Evolutionary conservation across 2,113 vertebrate genomes (phyloP), one percentile per base, ranked within the genome.

Genomic region (Prinia subflava): DNA sequence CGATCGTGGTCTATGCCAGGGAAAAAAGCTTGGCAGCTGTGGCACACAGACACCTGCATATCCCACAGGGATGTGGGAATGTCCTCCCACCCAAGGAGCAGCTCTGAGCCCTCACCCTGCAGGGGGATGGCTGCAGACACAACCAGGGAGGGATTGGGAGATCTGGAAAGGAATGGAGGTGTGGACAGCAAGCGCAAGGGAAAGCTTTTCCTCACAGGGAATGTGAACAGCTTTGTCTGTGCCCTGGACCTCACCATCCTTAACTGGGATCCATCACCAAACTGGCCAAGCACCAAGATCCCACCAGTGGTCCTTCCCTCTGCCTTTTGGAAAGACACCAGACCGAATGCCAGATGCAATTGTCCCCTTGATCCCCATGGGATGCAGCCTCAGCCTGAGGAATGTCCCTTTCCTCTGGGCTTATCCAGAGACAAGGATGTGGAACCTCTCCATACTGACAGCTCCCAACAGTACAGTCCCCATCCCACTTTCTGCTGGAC

Each of bases 131-230:
- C 42, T 24, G 65, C 52, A 50, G 64, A 44, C 27, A 15, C 3
- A 17, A 8, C 5, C 0, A 0, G 35, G 52, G 46, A 1, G 19
- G 25, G 33, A 28, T 1, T 14, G n/a, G 27, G 23, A 83, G 49
- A 20, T 5, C 10, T 7, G 23, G 15, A 56, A 30, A 30, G 65
- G n/a, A 30, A 4, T 16, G 15, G 30, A 10, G 31, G 22, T 1
- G 12, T 0, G 11, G 60, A 3, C 41, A 35, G 20, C 0, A 7
- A 70, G 50, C 3, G 8, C 10, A 6, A 44, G 47, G 70, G 33
- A 70, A 57, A 55, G 3, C 20, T 76, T 77, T 4, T 67, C 25
- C 47, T 79, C 35, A 15, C 17, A 17, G 47, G 25, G 33, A 7
- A 35, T 4, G 31, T 0, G n/a, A 83, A 55, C 57, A 62, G 2